These are phyloP conservation scores for Erynnis tages DNA, from an alignment of 2,888 invertebrate genomes.

Conservation along the genomic window DNA sequence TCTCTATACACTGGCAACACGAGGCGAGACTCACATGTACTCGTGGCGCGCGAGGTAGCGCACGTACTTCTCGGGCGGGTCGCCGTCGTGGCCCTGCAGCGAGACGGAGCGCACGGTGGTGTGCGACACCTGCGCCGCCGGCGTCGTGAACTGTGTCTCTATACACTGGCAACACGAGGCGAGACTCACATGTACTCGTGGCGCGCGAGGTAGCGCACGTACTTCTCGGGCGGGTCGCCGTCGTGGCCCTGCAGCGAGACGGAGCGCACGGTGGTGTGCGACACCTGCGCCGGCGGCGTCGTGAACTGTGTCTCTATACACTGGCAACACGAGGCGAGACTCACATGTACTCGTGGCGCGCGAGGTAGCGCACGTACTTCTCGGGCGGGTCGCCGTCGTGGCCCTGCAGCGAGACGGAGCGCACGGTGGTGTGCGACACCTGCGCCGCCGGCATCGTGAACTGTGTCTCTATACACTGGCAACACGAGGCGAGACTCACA, in stretches of 20 bases:
- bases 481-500: conserved; percentile 71
- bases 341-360: conserved; percentile 96
- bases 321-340: conserved; percentile 35
- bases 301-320: too few relatives aligned
- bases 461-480: too few relatives aligned
- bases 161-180: too few relatives aligned
- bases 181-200: conserved; percentile 88
- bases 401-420: conserved; percentile 94
- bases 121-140: conserved; percentile 95
- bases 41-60: conserved; percentile 92
- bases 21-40: conserved; percentile 85
- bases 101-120: conserved; percentile 97
- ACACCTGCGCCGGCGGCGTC: conserved; percentile 97
- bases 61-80: conserved; percentile 99
- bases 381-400: conserved; percentile 97
- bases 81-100: conserved; percentile 92
- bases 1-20: too few relatives aligned
- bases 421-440: conserved; percentile 95
- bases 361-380: conserved; percentile 98
- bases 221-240: conserved; percentile 98
- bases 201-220: conserved; percentile 94
- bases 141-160: conserved; percentile 99
- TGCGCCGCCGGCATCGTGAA: conserved; percentile 99
- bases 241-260: conserved; percentile 94
- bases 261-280: conserved; percentile 97